Percentiles rank a stretch among this genome's conserved stretches.
These are phyloP conservation scores for Gonioctena quinquepunctata DNA, from an alignment of 1,140 invertebrate genomes.

Conservation along the genomic window DNA sequence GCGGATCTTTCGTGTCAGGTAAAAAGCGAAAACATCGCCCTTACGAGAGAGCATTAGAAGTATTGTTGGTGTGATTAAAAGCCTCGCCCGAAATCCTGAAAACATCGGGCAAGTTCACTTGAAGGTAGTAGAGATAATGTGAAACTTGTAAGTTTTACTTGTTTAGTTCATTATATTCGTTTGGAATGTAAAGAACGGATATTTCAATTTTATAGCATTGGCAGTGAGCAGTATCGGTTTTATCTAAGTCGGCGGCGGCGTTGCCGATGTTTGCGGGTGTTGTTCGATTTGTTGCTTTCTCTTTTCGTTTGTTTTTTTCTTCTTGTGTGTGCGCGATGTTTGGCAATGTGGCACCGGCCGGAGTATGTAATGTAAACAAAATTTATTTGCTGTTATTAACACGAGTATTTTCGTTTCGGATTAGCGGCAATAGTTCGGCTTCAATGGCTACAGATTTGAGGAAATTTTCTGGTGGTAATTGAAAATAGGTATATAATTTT, in stretches of 20 bases:
- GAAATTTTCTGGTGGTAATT: too few relatives aligned
- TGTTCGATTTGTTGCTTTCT: background rate
- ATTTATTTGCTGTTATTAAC: background rate
- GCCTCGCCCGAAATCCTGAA: background rate
- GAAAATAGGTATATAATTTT: too few relatives aligned
- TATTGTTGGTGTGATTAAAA: constrained; percentile 1
- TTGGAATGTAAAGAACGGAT: background rate
- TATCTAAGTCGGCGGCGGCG: background rate
- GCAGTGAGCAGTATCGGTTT: background rate
- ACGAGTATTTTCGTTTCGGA: background rate
- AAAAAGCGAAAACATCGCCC: background rate
- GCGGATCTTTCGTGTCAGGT: constrained; percentile 7
- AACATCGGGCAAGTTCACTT: constrained; percentile 3
- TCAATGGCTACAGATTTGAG: too few relatives aligned
- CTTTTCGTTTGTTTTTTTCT: background rate
- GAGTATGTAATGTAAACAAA: background rate
- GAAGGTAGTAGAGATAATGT: background rate
- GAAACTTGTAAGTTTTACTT: background rate
- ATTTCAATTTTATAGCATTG: background rate
- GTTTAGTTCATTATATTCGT: background rate
- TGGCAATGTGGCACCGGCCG: background rate
- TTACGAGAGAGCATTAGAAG: background rate
- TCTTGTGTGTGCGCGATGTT: background rate
- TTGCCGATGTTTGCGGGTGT: background rate
- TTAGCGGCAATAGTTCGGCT: too few relatives aligned